Percentiles rank a stretch among this genome's conserved stretches.
phyloP scores from a whole-genome alignment of 2,888 invertebrate genomes.

The Aphidoletes aphidimyza region DNA sequence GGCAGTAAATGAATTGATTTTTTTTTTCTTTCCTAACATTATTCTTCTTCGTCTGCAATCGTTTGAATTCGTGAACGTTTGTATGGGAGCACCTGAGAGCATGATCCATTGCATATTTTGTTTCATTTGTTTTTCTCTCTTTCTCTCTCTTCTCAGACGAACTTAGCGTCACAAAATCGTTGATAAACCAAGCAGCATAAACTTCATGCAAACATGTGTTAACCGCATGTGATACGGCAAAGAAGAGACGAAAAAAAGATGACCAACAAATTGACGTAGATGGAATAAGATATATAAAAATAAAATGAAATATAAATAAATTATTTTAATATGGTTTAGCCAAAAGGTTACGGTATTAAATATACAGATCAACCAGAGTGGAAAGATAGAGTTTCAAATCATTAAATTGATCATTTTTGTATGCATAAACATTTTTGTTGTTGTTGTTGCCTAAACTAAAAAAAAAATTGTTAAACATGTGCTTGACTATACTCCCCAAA shows the following conservation, averaged over 20 bases:
- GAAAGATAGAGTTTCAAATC: background rate
- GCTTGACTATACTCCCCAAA: too few species aligned
- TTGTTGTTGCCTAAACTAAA: too few species aligned
- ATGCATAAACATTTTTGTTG: background rate
- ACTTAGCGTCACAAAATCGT: background rate
- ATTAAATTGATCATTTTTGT: background rate
- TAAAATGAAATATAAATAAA: conserved; percentile 33
- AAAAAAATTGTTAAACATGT: too few species aligned
- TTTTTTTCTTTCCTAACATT: background rate
- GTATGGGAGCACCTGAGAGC: background rate
- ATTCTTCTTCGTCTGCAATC: background rate
- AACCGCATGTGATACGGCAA: background rate
- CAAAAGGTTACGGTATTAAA: conserved; percentile 31
- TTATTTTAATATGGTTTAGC: conserved; percentile 22
- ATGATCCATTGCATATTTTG: background rate
- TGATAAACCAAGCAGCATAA: too few species aligned
- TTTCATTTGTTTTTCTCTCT: too few species aligned
- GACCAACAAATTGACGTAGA: background rate
- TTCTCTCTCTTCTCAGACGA: too few species aligned
- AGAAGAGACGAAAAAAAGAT: background rate
- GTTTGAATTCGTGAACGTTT: background rate
- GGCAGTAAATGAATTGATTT: background rate
- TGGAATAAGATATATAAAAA: too few species aligned
- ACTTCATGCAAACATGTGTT: too few species aligned
- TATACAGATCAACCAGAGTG: background rate